Evolutionary conservation across 2,888 invertebrate species (phyloP).

Genomic region (Rutpela maculata): DNA sequence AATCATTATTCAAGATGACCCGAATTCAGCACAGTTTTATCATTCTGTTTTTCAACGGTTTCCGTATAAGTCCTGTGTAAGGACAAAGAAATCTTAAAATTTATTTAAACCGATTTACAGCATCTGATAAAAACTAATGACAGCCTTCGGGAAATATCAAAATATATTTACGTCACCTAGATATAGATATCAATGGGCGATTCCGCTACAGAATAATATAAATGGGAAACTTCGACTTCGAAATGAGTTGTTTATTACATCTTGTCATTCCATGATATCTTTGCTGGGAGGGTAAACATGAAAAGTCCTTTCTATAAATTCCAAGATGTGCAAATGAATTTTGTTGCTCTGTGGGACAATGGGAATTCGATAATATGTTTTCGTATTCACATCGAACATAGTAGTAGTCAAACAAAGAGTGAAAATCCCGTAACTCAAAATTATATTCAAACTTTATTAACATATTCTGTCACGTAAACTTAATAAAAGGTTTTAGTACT

Average conservation of each 20-base stretch:
- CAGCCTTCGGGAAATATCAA: conserved; percentile 3
- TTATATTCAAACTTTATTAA: no score
- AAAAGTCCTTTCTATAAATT: background rate
- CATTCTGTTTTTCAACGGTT: background rate
- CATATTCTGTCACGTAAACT: no score
- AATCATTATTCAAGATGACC: background rate
- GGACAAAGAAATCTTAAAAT: background rate
- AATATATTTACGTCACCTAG: conserved; percentile 7
- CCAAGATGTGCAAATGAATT: conserved; percentile 7
- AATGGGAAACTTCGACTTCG: background rate
- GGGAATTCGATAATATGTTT: background rate
- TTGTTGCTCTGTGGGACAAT: background rate
- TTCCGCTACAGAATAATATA: conserved; percentile 1
- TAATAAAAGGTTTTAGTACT: no score
- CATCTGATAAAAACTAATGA: conserved; percentile 2
- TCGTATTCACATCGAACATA: background rate
- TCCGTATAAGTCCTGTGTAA: background rate
- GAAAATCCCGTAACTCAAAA: background rate
- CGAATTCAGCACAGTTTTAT: background rate
- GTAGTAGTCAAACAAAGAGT: background rate
- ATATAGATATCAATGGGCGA: conserved; percentile 3
- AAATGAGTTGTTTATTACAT: background rate
- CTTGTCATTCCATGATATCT: background rate
- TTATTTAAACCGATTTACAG: background rate
- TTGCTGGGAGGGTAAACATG: background rate